Evolutionary conservation across 2,113 vertebrate species (phyloP).

Genomic region (Spheniscus mendiculus): DNA sequence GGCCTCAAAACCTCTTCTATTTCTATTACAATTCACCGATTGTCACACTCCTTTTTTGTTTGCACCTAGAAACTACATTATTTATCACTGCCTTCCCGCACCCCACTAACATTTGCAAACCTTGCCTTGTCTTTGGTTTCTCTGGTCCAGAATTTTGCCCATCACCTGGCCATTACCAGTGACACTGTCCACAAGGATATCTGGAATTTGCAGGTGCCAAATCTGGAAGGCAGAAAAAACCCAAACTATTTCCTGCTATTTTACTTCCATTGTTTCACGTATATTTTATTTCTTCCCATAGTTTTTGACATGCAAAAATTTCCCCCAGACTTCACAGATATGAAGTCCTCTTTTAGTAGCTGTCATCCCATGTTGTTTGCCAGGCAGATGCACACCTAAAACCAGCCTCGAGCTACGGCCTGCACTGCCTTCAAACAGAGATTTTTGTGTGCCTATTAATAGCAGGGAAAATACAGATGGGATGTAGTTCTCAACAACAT

Average conservation of each 20-base stretch:
- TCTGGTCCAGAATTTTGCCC: neutral
- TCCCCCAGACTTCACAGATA: neutral
- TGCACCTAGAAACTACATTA: neutral
- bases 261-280: neutral
- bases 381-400: neutral
- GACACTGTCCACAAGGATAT: neutral
- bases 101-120: neutral
- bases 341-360: neutral
- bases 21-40: neutral
- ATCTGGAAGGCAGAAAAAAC: neutral
- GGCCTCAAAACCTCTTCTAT: neutral
- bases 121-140: neutral
- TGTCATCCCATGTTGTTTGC: rapidly evolving
- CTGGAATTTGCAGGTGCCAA: neutral
- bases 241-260: neutral
- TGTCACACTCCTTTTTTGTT: neutral
- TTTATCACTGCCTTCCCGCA: neutral
- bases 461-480: neutral
- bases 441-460: neutral
- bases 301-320: neutral
- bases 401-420: neutral
- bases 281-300: neutral
- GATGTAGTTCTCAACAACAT: neutral
- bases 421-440: neutral
- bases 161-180: neutral